Evolutionary conservation across 2,888 invertebrate species (phyloP).

Genomic region (Biston betularia): DNA sequence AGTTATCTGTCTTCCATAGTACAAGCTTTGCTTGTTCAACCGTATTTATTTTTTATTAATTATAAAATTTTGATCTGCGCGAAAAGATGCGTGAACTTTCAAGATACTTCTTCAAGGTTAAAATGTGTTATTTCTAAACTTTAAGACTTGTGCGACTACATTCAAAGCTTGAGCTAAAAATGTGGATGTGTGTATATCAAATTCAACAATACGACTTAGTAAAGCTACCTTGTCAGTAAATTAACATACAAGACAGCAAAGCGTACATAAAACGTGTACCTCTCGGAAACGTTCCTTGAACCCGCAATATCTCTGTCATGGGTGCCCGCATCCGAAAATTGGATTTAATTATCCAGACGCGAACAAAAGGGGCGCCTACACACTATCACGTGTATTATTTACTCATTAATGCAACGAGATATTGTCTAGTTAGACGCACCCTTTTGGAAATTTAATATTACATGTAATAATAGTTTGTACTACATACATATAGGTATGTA

Average conservation of each 20-base stretch:
- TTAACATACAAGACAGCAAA: constrained; percentile 23
- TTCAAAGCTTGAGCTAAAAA: too few relatives aligned
- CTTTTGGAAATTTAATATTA: constrained; percentile 2
- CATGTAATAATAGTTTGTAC: not conserved
- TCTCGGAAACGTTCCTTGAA: constrained; percentile 43
- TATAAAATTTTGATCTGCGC: too few relatives aligned
- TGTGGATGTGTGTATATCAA: too few relatives aligned
- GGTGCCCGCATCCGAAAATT: constrained; percentile 72
- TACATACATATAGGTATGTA: too few relatives aligned
- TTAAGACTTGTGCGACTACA: too few relatives aligned
- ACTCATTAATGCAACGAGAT: constrained; percentile 19
- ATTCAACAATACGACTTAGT: not conserved
- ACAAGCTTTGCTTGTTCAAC: too few relatives aligned
- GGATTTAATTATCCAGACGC: constrained; percentile 70
- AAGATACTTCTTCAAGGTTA: too few relatives aligned
- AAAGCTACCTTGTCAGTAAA: constrained; percentile 12
- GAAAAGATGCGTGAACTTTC: too few relatives aligned
- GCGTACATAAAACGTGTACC: constrained; percentile 18
- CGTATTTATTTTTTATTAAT: too few relatives aligned
- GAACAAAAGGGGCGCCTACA: constrained; percentile 56
- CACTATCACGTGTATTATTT: constrained; percentile 19
- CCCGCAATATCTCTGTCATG: constrained; percentile 64
- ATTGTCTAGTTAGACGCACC: constrained; percentile 3
- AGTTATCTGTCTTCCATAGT: too few relatives aligned
- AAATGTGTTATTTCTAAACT: too few relatives aligned